Evolutionary conservation across 2,888 invertebrate genomes (phyloP), one percentile per base, ranked within the genome.

Genomic region (Catocala sponsa): DNA sequence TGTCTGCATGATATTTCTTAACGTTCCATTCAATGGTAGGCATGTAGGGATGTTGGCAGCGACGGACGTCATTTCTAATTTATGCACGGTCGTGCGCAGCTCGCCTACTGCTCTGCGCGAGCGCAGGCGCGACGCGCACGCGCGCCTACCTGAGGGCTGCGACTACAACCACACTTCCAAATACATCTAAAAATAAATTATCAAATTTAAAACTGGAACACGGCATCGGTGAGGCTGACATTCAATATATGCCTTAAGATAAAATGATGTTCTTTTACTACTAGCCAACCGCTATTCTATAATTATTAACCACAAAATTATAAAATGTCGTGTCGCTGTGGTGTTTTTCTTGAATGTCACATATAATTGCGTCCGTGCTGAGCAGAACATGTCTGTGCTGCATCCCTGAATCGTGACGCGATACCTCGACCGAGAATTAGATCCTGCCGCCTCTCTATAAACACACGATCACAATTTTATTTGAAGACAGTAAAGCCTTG

Each of bases 61-160:
- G 75, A 77, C 81, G 78, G 80, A 74, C 83, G 81, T 85, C 85
- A 84, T 81, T 80, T 83, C 81, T 90, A 91, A 90, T 91, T 89
- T 90, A 91, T 91, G 88, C 90, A 79, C 78, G 81, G 80, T 90
- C 91, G 91, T 91, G 90, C 82, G 62, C 86, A 78, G 77, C 83
- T 76, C 84, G 80, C 84, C 86, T 81, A 80, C 85, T 76, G 79
- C 79, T 81, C 70, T 78, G 80, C 81, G 76, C 74, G 65, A 74
- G 71, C 71, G 57, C 65, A 57, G 73, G 60, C 72, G 57, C 62
- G 57, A 55, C 68, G 57, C 65, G 72, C 78, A 75, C 76, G 80
- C 80, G 76, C 73, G 56, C 47, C 38, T 38, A 50, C 46, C 35
- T 59, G 55, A 76, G 75, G 75, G 78, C 62, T 76, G 75, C 60